Evolutionary conservation across 2,113 vertebrate species (phyloP), one percentile per base, ranked within the genome.

Genomic region (Aramus guarauna): DNA sequence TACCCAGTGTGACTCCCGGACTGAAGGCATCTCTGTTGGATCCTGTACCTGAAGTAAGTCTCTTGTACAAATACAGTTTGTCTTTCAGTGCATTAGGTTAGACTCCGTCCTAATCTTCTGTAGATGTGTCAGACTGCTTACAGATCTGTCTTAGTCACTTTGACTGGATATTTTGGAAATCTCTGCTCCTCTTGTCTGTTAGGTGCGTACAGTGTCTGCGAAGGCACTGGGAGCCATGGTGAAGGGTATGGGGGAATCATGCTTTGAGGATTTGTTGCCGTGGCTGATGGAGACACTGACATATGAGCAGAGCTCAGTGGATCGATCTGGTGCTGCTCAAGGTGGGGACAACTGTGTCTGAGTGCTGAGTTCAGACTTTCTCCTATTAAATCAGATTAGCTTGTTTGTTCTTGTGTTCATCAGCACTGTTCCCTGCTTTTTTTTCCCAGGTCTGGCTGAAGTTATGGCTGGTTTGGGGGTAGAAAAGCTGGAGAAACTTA

Each of bases 211-310:
- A 0, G 99, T 99, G 23, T 99, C 99, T 11, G 99, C 99, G 11
- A 99, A 99, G 97, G 99, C 99, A 2, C 98, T 99, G 86, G 99
- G 99, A 13, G 99, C 99, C 92, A 99, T 99, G 99, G 99, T 99
- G 98, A 99, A 99, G 92, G 99, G 99, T 11, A 99, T 99, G 99
- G 99, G 99, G 8, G 99, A 99, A 63, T 99, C 99, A 0, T 99
- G 99, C 98, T 99, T 99, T 67, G 99, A 99, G 63, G 99, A 99
- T 97, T 97, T 99, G 94, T 96, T 99, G 94, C 99, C 99, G 0
- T 99, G 99, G 99, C 98, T 99, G 77, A 99, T 99, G 99, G 99
- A 99, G 97, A 99, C 99, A 0, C 95, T 99, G 97, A 99, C 99
- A 0, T 99, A 99, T 1, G 99, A 99, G 86, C 99, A 99, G 98